Base-by-base conservation (phyloP, 2,888 invertebrate species). In the Merodon equestris region DNA sequence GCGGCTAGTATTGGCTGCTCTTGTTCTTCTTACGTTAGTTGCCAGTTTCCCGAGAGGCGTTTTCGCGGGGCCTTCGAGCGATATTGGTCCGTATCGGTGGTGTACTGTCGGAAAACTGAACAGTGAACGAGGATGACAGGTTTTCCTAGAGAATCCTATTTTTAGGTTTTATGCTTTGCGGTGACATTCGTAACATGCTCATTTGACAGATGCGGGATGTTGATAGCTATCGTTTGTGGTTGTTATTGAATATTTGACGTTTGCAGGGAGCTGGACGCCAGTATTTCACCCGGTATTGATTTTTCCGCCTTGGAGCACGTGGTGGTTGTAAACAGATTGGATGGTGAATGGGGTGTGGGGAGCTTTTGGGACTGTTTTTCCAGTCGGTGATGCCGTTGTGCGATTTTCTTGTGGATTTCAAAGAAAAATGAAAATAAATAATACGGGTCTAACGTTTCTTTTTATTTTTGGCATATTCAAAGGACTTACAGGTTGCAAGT, bases 271-370 rank as follows among this genome's bases (percentile, higher is more conserved):
- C 1, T 56, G 14, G 57, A 79, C 63, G 77, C 74, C 74, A 36
- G 63, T 79, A 77, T 77, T 79, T 77, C 63, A 7, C 53, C 67
- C 63, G 40, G 68, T 79, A 79, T 79, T 73, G 74, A 79, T 74
- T 79, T 79, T 79, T 74, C 71, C 73, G 27, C 7, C 18, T 40
- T 45, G 27, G 12, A 17, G 48, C 74, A 79, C 79, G 68, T 74
- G 79, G 53, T 63, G 50, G n/a, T 44, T 57, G 47, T 57, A 57
- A 51, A 51, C 34, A 63, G 12, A 47, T 18, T 50, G n/a, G 40
- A 44, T 10, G 1, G n/a, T 1, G 38, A 9, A 54, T 18, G n/a
- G 14, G 9, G 17, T 10, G 45, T 15, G 14, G 13, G 18, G 47
- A 50, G 50, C 45, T 50, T 48, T 34, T 9, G 19, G 0, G 12